Evolutionary conservation across 2,888 invertebrate genomes (phyloP).

Genomic region (Corythucha ciliata): DNA sequence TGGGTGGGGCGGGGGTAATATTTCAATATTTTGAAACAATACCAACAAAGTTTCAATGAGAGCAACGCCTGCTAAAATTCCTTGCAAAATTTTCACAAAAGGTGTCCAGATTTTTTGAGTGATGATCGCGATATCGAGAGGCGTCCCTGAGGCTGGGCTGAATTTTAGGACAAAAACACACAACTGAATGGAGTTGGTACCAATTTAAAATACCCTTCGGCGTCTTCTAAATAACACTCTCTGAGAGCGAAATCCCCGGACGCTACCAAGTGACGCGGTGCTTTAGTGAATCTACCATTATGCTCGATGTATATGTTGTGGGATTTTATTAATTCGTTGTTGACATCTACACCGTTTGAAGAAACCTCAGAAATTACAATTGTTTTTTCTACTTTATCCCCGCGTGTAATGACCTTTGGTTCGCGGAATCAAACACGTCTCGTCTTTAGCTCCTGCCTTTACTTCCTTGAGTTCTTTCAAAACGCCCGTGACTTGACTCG

Average conservation of each 20-base stretch:
- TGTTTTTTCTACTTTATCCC: too few relatives aligned
- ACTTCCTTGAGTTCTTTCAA: too few relatives aligned
- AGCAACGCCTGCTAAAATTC: slow-evolving; percentile 14
- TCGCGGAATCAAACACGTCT: too few relatives aligned
- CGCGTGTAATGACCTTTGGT: too few relatives aligned
- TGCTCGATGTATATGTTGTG: slow-evolving; percentile 20
- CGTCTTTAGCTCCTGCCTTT: too few relatives aligned
- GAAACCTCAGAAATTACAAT: too few relatives aligned
- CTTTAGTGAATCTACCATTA: slow-evolving; percentile 19
- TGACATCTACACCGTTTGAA: too few relatives aligned
- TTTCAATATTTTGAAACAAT: too few relatives aligned
- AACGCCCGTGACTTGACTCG: too few relatives aligned
- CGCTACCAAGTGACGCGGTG: slow-evolving; percentile 13
- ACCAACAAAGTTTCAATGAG: slow-evolving; percentile 7
- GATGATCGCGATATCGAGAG: slow-evolving; percentile 16
- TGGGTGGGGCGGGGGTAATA: too few relatives aligned
- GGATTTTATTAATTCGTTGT: too few relatives aligned
- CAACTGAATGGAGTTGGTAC: neutral
- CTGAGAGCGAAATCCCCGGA: slow-evolving; percentile 12
- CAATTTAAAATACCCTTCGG: slow-evolving; percentile 1
- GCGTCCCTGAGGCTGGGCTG: slow-evolving; percentile 17
- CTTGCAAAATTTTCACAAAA: slow-evolving; percentile 6
- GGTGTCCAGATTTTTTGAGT: slow-evolving; percentile 8
- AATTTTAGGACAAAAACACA: neutral
- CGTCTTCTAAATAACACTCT: slow-evolving; percentile 15